Evolutionary conservation across 2,113 vertebrate genomes (phyloP).

Genomic region (Neodontobutis hainanensis): DNA sequence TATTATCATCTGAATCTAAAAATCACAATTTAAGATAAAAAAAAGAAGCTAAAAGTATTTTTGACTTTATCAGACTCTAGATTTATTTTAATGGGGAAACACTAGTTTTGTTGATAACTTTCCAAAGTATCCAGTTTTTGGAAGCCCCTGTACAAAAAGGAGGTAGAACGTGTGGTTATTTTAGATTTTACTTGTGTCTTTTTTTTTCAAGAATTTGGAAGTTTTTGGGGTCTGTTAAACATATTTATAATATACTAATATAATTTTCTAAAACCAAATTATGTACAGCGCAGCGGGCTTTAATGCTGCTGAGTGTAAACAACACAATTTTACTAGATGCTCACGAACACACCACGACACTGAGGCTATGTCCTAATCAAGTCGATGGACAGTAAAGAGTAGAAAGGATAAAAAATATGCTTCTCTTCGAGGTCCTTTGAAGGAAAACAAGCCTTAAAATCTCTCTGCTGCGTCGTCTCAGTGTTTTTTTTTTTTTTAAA

Average conservation of each 20-base stretch:
- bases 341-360: constrained; percentile 65
- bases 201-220: constrained; percentile 2
- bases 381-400: constrained; percentile 49
- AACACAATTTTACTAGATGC: constrained; percentile 61
- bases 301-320: constrained; percentile 56
- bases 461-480: neutral
- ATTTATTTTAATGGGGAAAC: too few relatives aligned
- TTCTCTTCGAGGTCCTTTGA: neutral
- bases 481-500: constrained; percentile 3
- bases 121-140: constrained; percentile 38
- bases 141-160: constrained; percentile 74
- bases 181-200: neutral
- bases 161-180: constrained; percentile 77
- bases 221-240: neutral
- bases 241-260: neutral
- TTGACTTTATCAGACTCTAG: too few relatives aligned
- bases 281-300: constrained; percentile 64
- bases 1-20: too few relatives aligned
- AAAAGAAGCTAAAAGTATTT: too few relatives aligned
- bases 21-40: too few relatives aligned
- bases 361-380: constrained; percentile 33
- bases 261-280: constrained; percentile 25
- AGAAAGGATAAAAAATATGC: constrained; percentile 54
- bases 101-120: neutral
- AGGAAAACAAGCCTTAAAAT: neutral